These are phyloP conservation scores for Lamproptera curius DNA, from an alignment of 2,888 invertebrate genomes.

Conservation along the genomic window DNA sequence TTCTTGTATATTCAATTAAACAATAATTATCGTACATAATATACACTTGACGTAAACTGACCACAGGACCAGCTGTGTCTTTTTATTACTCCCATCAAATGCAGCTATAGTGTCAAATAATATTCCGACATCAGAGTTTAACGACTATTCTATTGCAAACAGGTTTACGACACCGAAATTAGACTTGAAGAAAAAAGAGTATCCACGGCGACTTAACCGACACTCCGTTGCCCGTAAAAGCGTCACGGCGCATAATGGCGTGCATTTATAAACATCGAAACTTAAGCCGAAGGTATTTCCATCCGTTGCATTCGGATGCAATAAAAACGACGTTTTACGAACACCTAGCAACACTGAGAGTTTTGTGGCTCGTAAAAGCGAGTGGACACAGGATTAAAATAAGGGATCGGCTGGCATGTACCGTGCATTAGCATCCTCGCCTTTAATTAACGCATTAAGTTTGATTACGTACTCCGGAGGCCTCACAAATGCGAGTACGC, in stretches of 20 bases:
- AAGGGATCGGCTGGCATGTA: not conserved
- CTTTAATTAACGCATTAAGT: slow-evolving; percentile 6
- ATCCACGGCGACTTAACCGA: not conserved
- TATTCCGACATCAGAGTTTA: too few species aligned
- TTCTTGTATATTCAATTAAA: too few species aligned
- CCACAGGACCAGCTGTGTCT: too few species aligned
- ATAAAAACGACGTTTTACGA: slow-evolving; percentile 13
- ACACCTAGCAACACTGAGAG: slow-evolving; percentile 6
- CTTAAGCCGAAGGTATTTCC: slow-evolving; percentile 5
- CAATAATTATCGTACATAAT: too few species aligned
- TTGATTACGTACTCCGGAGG: not conserved
- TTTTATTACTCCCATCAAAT: too few species aligned
- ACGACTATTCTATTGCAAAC: too few species aligned
- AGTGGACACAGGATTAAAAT: slow-evolving; percentile 9
- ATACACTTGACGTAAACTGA: too few species aligned
- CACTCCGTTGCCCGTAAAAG: slow-evolving; percentile 7
- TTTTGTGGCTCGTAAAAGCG: slow-evolving; percentile 14
- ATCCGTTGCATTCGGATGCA: slow-evolving; percentile 5
- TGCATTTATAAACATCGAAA: slow-evolving; percentile 13
- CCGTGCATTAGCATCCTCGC: not conserved
- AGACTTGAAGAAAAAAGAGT: not conserved
- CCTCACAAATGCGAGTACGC: too few species aligned
- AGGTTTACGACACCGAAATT: too few species aligned
- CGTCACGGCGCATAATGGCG: not conserved
- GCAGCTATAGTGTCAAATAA: too few species aligned